A percentile compares a stretch with the other conserved stretches of the same genome.
These are phyloP conservation scores for Drosophila ochracea DNA, from an alignment of 2,888 invertebrate species.

Conservation along the genomic window DNA sequence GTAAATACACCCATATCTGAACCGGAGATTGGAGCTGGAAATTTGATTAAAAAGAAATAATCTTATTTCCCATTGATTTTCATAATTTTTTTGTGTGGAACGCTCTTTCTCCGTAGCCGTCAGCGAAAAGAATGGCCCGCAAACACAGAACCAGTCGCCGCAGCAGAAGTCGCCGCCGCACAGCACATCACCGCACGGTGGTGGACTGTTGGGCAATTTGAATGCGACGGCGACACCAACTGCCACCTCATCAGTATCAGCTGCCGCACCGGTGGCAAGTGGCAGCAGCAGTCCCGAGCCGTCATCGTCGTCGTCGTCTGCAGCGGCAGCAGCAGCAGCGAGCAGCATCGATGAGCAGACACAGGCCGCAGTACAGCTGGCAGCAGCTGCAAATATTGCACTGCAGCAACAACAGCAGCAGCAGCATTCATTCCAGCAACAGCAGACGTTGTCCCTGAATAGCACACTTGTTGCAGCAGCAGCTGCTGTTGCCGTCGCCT, in stretches of 20 bases:
- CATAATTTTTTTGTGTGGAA: neutral
- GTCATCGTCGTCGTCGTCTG: constrained; percentile 3
- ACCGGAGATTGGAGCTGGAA: neutral
- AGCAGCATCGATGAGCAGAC: constrained; percentile 75
- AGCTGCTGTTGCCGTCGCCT: constrained; percentile 76
- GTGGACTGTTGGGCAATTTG: constrained; percentile 77
- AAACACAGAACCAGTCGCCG: constrained; percentile 74
- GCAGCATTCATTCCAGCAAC: constrained; percentile 84
- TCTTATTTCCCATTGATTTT: neutral
- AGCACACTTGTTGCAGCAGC: constrained; percentile 78
- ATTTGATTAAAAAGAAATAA: neutral
- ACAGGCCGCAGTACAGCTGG: constrained; percentile 79
- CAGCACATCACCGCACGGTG: constrained; percentile 71
- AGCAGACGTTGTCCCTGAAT: constrained; percentile 82
- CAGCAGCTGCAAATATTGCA: constrained; percentile 84
- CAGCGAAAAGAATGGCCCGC: constrained; percentile 84
- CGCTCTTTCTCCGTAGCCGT: constrained; percentile 59
- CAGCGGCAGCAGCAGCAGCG: constrained; percentile 59
- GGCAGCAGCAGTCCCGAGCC: constrained; percentile 69
- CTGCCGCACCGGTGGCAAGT: constrained; percentile 67
- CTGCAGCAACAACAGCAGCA: constrained; percentile 82
- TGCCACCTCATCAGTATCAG: constrained; percentile 72
- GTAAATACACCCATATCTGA: neutral
- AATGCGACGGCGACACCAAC: constrained; percentile 80
- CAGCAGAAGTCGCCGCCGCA: constrained; percentile 81